Percentiles rank a stretch among this genome's conserved stretches.
phyloP scores from a whole-genome alignment of 2,888 invertebrate genomes.

The Leucoma salicis region DNA sequence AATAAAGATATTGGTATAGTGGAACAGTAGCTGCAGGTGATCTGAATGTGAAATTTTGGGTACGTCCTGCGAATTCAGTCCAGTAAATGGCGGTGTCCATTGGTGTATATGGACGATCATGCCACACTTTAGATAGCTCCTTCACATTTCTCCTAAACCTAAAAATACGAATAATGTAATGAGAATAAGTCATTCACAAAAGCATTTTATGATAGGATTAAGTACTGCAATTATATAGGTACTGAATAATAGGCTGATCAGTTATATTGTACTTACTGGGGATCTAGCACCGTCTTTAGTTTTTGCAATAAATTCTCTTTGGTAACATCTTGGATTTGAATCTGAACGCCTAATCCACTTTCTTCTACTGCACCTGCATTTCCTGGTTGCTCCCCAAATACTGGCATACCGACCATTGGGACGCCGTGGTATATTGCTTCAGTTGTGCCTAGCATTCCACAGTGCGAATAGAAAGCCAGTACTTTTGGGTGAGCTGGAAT shows the following conservation, averaged over 20 bases:
- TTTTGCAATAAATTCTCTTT: constrained; percentile 72
- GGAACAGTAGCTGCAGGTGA: constrained; percentile 74
- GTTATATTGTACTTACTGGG: constrained; percentile 79
- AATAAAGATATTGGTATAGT: constrained; percentile 68
- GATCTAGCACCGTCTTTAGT: constrained; percentile 69
- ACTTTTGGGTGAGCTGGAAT: constrained; percentile 28
- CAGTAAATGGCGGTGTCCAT: constrained; percentile 84
- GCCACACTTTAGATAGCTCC: constrained; percentile 76
- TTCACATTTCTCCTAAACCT: constrained; percentile 68
- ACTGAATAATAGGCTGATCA: too few relatives aligned
- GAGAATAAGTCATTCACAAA: too few relatives aligned
- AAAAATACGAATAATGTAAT: too few relatives aligned
- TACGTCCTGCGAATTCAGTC: constrained; percentile 83
- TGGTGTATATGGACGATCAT: constrained; percentile 80
- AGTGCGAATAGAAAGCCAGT: constrained; percentile 11
- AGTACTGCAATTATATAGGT: too few relatives aligned
- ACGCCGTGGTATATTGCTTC: constrained; percentile 82
- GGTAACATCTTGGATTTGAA: constrained; percentile 65
- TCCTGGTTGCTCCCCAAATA: constrained; percentile 81
- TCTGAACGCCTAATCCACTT: constrained; percentile 72
- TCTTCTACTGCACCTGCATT: constrained; percentile 79
- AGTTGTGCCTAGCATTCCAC: constrained; percentile 78
- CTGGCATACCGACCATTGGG: constrained; percentile 81
- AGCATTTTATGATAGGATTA: too few relatives aligned
- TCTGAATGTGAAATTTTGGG: constrained; percentile 63